phyloP scores from a whole-genome alignment of 2,888 invertebrate species.

The Apodemia mormo region DNA sequence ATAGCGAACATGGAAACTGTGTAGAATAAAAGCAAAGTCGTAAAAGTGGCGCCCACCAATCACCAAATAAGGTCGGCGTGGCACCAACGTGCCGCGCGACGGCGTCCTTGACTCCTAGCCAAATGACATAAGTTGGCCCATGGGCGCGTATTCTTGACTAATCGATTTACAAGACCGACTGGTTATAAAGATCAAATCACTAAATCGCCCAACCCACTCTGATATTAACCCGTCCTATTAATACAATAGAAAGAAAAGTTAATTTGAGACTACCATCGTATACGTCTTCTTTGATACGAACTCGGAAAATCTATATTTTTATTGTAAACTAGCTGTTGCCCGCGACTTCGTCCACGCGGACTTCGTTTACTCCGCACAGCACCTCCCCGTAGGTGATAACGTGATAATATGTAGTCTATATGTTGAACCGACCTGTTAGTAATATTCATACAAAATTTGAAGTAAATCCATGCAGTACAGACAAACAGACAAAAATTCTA shows the following conservation, averaged over 20 bases:
- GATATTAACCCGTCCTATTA: slow-evolving; percentile 24
- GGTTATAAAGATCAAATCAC: slow-evolving; percentile 62
- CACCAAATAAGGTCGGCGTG: slow-evolving; percentile 75
- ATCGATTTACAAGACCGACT: slow-evolving; percentile 76
- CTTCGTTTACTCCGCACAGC: no score
- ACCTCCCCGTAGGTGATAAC: no score
- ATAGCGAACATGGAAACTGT: slow-evolving; percentile 68
- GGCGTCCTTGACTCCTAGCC: slow-evolving; percentile 79
- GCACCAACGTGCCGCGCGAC: slow-evolving; percentile 67
- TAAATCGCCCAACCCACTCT: slow-evolving; percentile 63
- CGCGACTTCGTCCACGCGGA: no score
- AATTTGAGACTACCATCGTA: no score
- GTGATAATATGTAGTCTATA: no score
- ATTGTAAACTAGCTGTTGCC: no score
- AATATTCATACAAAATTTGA: no score
- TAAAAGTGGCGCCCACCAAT: slow-evolving; percentile 81
- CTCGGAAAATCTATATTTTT: no score
- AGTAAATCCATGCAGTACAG: no score
- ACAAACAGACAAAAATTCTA: no score
- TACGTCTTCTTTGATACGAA: background rate
- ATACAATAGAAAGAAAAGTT: slow-evolving; percentile 18
- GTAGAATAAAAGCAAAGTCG: slow-evolving; percentile 77
- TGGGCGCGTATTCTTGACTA: slow-evolving; percentile 77
- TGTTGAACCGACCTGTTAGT: no score
- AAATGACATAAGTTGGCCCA: slow-evolving; percentile 81